Evolutionary conservation across 2,797 vertebrate genomes (phyloP), one percentile per base, ranked within the genome.

Genomic region (Acridotheres tristis): DNA sequence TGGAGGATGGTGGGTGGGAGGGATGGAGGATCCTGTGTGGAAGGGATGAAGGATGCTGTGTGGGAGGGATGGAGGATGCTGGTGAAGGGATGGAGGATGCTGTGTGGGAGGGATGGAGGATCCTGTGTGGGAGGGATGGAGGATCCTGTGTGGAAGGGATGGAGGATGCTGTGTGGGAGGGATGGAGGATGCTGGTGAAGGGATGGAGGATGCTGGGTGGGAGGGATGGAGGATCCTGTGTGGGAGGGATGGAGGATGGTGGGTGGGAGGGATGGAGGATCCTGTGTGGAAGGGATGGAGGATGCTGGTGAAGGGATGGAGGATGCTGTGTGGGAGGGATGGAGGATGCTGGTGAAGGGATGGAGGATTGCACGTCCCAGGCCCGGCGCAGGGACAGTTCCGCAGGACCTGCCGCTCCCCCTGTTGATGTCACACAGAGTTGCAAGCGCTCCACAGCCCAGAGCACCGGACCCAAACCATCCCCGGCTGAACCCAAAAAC

Each of bases 351-450:
- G 51, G 29, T 9, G 9, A 8, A 54, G 5, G 22, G 23, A 18
- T 48, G 57, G 40, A 72, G 58, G 58, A 17, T 30, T 76, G 34
- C 11, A 1, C 1, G 25, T 66, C 75, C 67, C 78, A 9, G 32
- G 45, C 23, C 38, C 32, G 3, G 66, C 5, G 0, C 32, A 11
- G 71, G 55, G 59, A 80, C 76, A 47, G 68, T 29, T 69, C 83
- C 22, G 7, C 74, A 86, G 86, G 92, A 55, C 74, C 20, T 59
- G 11, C 81, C 75, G 78, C 96, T 95, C 94, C 91, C 95, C 87
- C 81, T 92, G 82, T 76, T 88, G 94, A 61, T 91, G 61, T 54
- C 91, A 29, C 62, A 30, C 11, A 36, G 26, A 47, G 75, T 54
- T 91, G 91, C 96, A 96, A 83, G 89, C 9, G 65, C 85, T 79